A percentile compares a stretch with the other conserved stretches of the same genome.
phyloP scores from a whole-genome alignment of 2,888 invertebrate species.

The Pseudococcus longispinus region DNA sequence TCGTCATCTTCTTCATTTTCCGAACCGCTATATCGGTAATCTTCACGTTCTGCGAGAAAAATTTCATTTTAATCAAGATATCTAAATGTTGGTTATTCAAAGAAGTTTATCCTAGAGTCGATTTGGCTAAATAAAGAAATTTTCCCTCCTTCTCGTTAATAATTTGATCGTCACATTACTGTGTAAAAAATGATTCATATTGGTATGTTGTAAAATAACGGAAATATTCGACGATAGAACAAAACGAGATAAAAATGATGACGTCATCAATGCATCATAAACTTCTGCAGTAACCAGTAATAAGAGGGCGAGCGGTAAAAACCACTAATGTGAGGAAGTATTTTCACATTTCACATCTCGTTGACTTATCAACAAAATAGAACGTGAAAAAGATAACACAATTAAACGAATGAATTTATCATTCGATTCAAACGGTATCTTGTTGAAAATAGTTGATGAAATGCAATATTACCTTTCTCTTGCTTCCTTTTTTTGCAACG shows the following conservation, averaged over 20 bases:
- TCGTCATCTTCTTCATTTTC: conserved; percentile 98
- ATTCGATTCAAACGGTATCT: neutral
- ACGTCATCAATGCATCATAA: neutral
- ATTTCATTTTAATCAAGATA: conserved; percentile 13
- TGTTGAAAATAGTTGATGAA: neutral
- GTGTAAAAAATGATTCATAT: neutral
- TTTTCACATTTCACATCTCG: neutral
- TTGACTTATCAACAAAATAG: neutral
- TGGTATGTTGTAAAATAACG: neutral
- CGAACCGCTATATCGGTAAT: conserved; percentile 85
- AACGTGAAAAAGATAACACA: neutral
- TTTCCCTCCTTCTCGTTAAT: neutral
- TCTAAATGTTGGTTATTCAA: neutral
- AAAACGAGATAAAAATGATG: neutral
- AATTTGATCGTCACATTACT: neutral
- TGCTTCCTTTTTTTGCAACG: conserved; percentile 93
- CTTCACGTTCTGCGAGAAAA: conserved; percentile 64
- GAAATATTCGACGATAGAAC: neutral
- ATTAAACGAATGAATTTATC: neutral
- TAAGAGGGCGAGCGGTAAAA: neutral
- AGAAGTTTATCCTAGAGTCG: neutral
- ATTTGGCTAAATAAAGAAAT: neutral
- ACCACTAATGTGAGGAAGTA: neutral
- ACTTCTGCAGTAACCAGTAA: neutral
- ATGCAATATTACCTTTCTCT: conserved; percentile 74